Evolutionary conservation across 2,113 vertebrate genomes (phyloP), one percentile per base, ranked within the genome.

Genomic region (Daphoenositta chrysoptera): DNA sequence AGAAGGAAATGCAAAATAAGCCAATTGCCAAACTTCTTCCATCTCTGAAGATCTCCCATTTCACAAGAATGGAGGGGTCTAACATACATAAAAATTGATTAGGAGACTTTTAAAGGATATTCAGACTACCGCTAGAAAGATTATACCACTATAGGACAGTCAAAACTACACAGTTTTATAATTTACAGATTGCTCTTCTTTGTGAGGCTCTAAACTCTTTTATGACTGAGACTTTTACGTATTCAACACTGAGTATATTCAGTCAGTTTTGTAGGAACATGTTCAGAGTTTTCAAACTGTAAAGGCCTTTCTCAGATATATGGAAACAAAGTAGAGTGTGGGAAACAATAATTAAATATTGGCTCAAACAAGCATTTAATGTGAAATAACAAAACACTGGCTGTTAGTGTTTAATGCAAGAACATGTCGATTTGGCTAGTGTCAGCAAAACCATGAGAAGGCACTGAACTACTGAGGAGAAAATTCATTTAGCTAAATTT

Each of bases 401-500:
- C 33, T 50, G 31, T 75, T 77, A 77, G 35, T 87, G 75, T 80
- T 79, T 88, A 83, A 40, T 90, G 20, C 69, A 92, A 89, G 44
- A 65, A 48, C n/a, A 40, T 6, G 20, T 56, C 68, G 21, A 71
- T 94, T 92, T 93, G 80, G 19, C 47, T 70, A 50, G 35, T 53
- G 37, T 94, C 88, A 95, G 88, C 86, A 96, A 96, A 96, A 92
- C 45, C 61, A 79, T 57, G 40, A 92, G 72, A 87, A 91, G 11
- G 14, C 71, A 83, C 60, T 37, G 69, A 94, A 90, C 63, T 66
- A 70, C 60, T 2, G 13, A 92, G 54, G 58, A 70, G 58, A 90
- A 90, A 94, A 94, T 60, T 95, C 30, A 70, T 91, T 96, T 91
- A 63, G 50, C 84, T 95, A 89, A 94, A 96, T 96, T 95, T 96